A percentile compares a stretch with the other conserved stretches of the same genome.
Evolutionary conservation across 2,113 vertebrate genomes (phyloP).

Genomic region (Sinocyclocheilus maitianheensis): DNA sequence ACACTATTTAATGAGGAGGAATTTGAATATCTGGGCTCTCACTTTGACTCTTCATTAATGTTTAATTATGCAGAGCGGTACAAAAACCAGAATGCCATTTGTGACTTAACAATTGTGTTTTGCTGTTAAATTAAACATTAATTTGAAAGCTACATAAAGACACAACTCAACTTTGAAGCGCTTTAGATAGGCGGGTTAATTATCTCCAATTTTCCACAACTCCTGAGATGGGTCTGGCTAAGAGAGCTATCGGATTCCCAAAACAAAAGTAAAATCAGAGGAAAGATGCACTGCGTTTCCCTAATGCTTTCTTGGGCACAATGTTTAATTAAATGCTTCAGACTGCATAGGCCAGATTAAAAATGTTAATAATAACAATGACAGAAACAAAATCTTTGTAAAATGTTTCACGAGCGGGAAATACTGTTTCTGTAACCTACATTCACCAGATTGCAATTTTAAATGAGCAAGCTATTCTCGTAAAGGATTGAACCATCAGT

Average conservation of each 20-base stretch:
- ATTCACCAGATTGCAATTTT: constrained; percentile 14
- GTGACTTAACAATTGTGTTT: constrained; percentile 65
- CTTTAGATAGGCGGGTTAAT: constrained; percentile 63
- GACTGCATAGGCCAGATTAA: constrained; percentile 1
- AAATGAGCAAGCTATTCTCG: not conserved
- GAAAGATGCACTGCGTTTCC: not conserved
- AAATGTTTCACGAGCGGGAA: constrained; percentile 4
- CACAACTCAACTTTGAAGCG: constrained; percentile 63
- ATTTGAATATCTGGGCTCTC: constrained; percentile 61
- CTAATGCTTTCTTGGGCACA: constrained; percentile 4
- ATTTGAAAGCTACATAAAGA: constrained; percentile 66
- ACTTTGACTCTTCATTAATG: constrained; percentile 70
- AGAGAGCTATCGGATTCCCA: constrained; percentile 48
- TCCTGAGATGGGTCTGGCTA: constrained; percentile 61
- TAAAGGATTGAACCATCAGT: not conserved
- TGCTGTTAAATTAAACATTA: constrained; percentile 73
- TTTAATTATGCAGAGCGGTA: constrained; percentile 64
- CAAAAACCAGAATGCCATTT: constrained; percentile 66
- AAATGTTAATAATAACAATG: not conserved
- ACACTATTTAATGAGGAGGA: constrained; percentile 57
- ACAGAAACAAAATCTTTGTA: constrained; percentile 20
- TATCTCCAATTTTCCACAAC: constrained; percentile 70
- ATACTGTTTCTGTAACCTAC: constrained; percentile 4
- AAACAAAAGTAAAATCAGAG: constrained; percentile 41
- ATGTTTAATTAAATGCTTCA: constrained; percentile 23